Conservation (phyloP, 2,113 vertebrate genomes). For the Corvus cornix region DNA sequence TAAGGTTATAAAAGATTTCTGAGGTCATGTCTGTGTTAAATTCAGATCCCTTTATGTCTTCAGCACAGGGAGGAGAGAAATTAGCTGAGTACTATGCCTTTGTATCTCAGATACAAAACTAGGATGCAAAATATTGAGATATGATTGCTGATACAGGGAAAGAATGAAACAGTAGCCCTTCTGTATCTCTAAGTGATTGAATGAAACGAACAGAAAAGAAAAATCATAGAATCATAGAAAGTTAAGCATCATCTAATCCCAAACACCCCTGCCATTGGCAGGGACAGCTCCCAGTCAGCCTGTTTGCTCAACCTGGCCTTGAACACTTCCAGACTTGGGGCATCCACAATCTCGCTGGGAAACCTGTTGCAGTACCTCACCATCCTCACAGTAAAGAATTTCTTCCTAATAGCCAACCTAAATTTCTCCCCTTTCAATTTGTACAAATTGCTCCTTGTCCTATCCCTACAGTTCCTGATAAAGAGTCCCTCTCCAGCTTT, state of each 20-base stretch:
- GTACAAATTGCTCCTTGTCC: background rate
- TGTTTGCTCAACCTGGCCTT: background rate
- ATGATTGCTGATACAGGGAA: background rate
- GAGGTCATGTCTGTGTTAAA: background rate
- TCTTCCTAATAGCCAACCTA: background rate
- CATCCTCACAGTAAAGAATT: background rate
- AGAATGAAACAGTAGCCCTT: background rate
- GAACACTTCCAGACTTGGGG: background rate
- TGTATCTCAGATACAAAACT: background rate
- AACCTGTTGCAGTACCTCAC: background rate
- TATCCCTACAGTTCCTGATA: background rate
- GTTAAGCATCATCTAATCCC: background rate
- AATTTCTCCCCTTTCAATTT: background rate
- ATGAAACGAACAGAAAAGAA: background rate
- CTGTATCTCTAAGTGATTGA: background rate
- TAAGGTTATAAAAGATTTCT: background rate
- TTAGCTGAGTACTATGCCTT: background rate
- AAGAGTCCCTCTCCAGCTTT: background rate
- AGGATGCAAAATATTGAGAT: background rate
- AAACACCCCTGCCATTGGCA: accelerated
- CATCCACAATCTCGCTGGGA: background rate
- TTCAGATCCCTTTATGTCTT: background rate
- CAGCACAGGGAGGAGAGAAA: background rate
- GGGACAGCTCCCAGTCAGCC: background rate
- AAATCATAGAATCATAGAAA: background rate